Base-by-base conservation (phyloP, 2,888 invertebrate genomes). In the Lomographa bimaculata region DNA sequence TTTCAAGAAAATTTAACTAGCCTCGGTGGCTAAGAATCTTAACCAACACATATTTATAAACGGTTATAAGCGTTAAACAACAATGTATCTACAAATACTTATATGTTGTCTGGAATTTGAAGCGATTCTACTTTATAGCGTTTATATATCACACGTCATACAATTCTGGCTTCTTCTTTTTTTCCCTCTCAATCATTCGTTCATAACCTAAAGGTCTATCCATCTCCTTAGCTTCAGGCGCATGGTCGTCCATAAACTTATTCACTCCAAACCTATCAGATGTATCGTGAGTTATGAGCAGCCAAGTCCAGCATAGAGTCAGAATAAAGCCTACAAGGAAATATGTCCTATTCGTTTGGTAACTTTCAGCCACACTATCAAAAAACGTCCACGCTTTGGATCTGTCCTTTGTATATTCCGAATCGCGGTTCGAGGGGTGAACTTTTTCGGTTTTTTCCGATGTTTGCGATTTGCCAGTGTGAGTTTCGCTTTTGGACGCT, bases 141-240 rank as follows among this genome's bases (percentile, higher is more conserved):
- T n/a, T n/a, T n/a, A n/a, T n/a, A n/a, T n/a, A n/a, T 68, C 59
- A 83, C 23, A 70, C 85, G 1, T 86, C 80, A 68, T 81, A 84
- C 50, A 86, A 60, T 2, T 83, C 66, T 2, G 85, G 85, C 21
- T 79, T 52, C n/a, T 68, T 33, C 27, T 76, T 74, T 26, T 10
- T 76, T 20, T 72, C 46, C 18, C 53, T 70, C 17, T 71, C 36
- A 3, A 83, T 32, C 2, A 64, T 7, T 1, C 58, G 71, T 47
- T 81, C 67, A 49, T 86, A 86, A 0, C 87, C 87, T 1, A 68
- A 54, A 0, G 76, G 65, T 18, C 51, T 65, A 23, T 85, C 83
- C 0, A 67, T 7, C 0, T 71, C 67, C 1, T 26, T 51, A 11
- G 9, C 34, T 9, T 44, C 32, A 6, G 34, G 42, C 1, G 44